Base-by-base conservation (phyloP, 2,113 vertebrate species). In the Gobius niger region DNA sequence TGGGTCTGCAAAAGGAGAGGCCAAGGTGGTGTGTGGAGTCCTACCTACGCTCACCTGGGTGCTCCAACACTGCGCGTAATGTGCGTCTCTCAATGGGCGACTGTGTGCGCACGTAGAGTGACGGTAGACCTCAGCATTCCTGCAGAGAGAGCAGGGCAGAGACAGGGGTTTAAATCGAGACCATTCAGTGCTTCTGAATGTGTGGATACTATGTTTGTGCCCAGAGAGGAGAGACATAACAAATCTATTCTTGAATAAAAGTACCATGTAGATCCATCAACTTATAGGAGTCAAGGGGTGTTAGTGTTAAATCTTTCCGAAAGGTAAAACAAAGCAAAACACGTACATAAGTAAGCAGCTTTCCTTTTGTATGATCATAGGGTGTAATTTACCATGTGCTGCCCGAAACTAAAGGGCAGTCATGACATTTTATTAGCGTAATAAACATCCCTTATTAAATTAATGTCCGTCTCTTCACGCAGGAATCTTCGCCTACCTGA, bases 401-500 rank as follows among this genome's bases (percentile, higher is more conserved):
- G 15, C 7, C 40, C 44, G 16, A 52, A 18, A 18, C 7, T 46
- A 4, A 44, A 52, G 60, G 12, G n/a, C 19, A n/a, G 3, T 7
- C 12, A 16, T 19, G 64, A 0, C 50, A 11, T 53, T 7, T 67
- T 59, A 44, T 44, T 19, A 66, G 42, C 7, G 44, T 12, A 42
- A 44, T 56, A 18, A 77, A 65, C 50, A 49, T 54, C 12, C 51
- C 10, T 74, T 57, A 49, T 65, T 68, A 11, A 47, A 65, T 24
- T 12, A 77, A n/a, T 65, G 53, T 80, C 54, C 77, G 8, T 46
- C 12, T 62, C 61, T 59, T 61, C 56, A 34, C 81, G 79, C 7
- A 99, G 97, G 96, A 86, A 99, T 98, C 90, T 98, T 99, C 81
- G 97, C 96, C 81, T 99, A 99, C 92, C 95, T 99, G 74, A 98